Conservation (phyloP, 1,140 invertebrate species). For the Brachionus manjavacas region DNA sequence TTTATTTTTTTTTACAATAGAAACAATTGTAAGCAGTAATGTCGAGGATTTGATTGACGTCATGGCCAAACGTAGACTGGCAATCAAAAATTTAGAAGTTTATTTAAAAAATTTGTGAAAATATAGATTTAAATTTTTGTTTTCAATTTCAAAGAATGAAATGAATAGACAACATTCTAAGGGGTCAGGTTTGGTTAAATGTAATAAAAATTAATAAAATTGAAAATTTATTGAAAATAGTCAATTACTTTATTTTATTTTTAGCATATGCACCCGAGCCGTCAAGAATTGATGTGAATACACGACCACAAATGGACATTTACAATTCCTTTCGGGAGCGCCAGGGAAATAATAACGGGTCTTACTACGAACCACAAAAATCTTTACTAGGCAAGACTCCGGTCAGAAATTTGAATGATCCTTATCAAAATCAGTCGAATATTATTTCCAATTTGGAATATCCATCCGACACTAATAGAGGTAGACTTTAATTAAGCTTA, state of each 20-base stretch:
- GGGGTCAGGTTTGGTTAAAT: not conserved
- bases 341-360: not conserved
- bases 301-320: not conserved
- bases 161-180: slow-evolving; percentile 29
- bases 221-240: not conserved
- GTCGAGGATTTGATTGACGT: slow-evolving; percentile 31
- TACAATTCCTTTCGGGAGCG: not conserved
- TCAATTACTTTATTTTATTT: not conserved
- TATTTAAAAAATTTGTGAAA: not conserved
- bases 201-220: not conserved
- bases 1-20: not conserved
- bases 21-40: slow-evolving; percentile 17
- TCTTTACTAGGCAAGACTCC: not conserved
- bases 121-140: not conserved
- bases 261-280: not conserved
- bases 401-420: slow-evolving; percentile 5
- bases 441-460: slow-evolving; percentile 14
- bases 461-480: slow-evolving; percentile 29
- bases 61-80: slow-evolving; percentile 23
- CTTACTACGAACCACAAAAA: not conserved
- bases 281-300: not conserved
- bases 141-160: not conserved
- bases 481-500: not conserved
- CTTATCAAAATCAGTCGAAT: not conserved
- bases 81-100: slow-evolving; percentile 34